A percentile compares a stretch with the other conserved stretches of the same genome.
Conservation (phyloP, 2,113 vertebrate species). For the Nibea albiflora region DNA sequence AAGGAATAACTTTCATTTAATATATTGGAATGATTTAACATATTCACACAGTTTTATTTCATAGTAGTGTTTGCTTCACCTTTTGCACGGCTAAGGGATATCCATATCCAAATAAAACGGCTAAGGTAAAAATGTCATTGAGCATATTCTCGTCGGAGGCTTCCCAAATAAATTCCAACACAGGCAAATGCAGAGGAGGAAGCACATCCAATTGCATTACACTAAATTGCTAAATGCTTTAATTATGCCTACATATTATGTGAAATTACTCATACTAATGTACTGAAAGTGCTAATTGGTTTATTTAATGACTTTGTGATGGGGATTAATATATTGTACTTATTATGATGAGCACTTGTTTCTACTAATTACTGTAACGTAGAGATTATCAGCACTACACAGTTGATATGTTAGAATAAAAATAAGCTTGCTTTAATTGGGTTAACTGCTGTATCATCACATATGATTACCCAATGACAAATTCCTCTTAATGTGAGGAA, state of each 20-base stretch:
- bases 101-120: neutral
- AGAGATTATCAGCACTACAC: neutral
- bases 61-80: neutral
- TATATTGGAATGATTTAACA: neutral
- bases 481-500: neutral
- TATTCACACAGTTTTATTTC: neutral
- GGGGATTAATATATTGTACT: neutral
- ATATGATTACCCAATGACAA: neutral
- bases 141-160: neutral
- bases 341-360: neutral
- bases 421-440: neutral
- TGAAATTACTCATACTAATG: neutral
- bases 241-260: neutral
- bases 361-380: neutral
- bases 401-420: neutral
- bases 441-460: neutral
- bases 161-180: neutral
- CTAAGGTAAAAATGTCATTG: neutral
- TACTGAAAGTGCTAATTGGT: neutral
- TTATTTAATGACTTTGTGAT: neutral
- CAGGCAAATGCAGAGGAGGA: neutral
- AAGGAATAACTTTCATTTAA: neutral
- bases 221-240: neutral
- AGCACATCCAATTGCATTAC: neutral
- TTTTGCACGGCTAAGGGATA: neutral